These are phyloP conservation scores for Mesopsocus fuscifrons DNA, from an alignment of 2,888 invertebrate genomes.

Conservation along the genomic window DNA sequence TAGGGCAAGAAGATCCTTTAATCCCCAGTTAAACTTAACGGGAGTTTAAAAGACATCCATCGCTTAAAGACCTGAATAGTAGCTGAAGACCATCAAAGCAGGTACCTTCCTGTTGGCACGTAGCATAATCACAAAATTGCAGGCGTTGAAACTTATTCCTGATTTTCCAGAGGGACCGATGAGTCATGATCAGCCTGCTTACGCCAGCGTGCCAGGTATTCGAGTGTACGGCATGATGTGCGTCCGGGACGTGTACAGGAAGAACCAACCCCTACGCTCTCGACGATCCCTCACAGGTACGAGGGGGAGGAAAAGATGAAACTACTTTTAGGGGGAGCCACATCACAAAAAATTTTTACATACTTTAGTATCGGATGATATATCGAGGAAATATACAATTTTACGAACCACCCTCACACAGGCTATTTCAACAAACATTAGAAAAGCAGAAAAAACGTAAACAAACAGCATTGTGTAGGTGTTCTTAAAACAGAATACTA, in stretches of 20 bases:
- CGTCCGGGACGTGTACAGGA: constrained; percentile 27
- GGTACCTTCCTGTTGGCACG: no score
- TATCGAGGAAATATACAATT: no score
- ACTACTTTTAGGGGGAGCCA: not conserved
- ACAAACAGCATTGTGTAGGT: no score
- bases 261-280: constrained; percentile 24
- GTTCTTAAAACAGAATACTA: no score
- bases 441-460: no score
- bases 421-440: no score
- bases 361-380: no score
- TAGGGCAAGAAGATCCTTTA: not conserved
- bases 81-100: no score
- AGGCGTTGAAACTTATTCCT: not conserved
- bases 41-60: no score
- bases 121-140: not conserved
- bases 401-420: no score
- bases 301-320: not conserved
- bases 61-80: no score
- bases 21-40: no score
- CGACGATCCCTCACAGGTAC: not conserved
- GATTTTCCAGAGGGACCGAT: constrained; percentile 64
- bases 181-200: constrained; percentile 85
- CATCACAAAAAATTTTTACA: not conserved
- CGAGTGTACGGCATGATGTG: constrained; percentile 92
- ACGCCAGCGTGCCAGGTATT: constrained; percentile 84